Percentiles rank a stretch among this genome's conserved stretches.
phyloP scores from a whole-genome alignment of 2,888 invertebrate species.

The Cataglyphis rosenhaueri region DNA sequence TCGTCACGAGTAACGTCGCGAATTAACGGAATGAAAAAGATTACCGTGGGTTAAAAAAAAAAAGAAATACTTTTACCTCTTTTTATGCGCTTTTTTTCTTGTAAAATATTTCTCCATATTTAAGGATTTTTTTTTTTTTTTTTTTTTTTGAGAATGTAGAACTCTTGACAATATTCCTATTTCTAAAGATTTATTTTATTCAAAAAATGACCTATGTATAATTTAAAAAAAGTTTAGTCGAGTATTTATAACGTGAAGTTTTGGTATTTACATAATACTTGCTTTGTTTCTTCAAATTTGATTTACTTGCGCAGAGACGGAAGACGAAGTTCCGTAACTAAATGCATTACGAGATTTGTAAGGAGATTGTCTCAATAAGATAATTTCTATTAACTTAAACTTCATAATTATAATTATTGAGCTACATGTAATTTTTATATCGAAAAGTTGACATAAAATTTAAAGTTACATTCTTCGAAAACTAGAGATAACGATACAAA shows the following conservation, averaged over 20 bases:
- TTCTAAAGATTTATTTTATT: background rate
- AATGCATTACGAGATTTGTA: background rate
- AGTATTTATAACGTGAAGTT: background rate
- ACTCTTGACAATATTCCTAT: background rate
- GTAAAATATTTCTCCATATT: background rate
- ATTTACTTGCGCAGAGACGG: background rate
- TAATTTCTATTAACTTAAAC: background rate
- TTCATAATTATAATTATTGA: background rate
- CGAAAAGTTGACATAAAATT: background rate
- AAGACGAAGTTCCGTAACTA: background rate
- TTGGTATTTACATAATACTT: background rate
- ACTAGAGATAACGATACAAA: background rate
- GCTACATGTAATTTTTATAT: background rate
- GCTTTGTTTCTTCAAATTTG: background rate
- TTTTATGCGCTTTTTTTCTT: background rate
- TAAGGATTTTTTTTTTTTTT: background rate
- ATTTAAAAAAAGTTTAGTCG: background rate
- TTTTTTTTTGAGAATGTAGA: background rate
- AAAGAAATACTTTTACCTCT: background rate
- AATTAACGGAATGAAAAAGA: conserved; percentile 45
- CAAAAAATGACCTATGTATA: background rate
- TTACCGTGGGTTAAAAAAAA: conserved; percentile 25
- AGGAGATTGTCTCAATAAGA: background rate
- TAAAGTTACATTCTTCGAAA: background rate
- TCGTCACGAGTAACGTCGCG: background rate